Evolutionary conservation across 2,888 invertebrate genomes (phyloP).

Genomic region (Gasteruption jaculator): DNA sequence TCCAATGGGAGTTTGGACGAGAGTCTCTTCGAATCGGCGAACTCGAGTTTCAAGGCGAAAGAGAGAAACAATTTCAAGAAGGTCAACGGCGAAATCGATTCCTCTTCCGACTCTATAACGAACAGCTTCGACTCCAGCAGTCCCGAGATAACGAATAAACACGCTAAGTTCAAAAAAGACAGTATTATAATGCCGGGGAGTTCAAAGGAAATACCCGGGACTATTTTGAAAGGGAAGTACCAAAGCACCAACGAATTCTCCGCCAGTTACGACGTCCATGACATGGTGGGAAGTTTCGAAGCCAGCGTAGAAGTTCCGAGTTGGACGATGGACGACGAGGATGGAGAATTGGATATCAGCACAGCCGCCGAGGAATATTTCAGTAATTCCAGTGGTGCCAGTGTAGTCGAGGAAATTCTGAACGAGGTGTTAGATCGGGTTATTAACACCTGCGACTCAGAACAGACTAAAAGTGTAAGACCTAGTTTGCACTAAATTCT

Average conservation of each 20-base stretch:
- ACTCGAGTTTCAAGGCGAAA: slow-evolving; percentile 34
- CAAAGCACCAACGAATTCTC: slow-evolving; percentile 45
- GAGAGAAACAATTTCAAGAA: slow-evolving; percentile 44
- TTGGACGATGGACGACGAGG: slow-evolving; percentile 56
- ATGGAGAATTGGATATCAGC: slow-evolving; percentile 56
- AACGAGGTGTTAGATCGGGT: slow-evolving; percentile 59
- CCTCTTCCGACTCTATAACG: slow-evolving; percentile 45
- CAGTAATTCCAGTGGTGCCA: slow-evolving; percentile 51
- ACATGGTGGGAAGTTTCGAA: slow-evolving; percentile 48
- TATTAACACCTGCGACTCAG: slow-evolving; percentile 39
- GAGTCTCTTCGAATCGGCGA: slow-evolving; percentile 42
- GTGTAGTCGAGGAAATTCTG: slow-evolving; percentile 57
- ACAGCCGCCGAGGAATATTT: slow-evolving; percentile 68
- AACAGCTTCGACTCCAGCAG: slow-evolving; percentile 47
- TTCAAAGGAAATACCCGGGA: slow-evolving; percentile 44
- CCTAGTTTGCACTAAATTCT: neutral
- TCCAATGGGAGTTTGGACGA: slow-evolving; percentile 45
- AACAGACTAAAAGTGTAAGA: slow-evolving; percentile 36
- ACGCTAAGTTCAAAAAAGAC: slow-evolving; percentile 34
- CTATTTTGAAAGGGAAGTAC: slow-evolving; percentile 45
- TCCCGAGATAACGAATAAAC: slow-evolving; percentile 36
- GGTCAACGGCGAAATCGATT: slow-evolving; percentile 40
- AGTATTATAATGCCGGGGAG: slow-evolving; percentile 35
- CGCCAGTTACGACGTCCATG: slow-evolving; percentile 40
- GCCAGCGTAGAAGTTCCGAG: slow-evolving; percentile 52